Evolutionary conservation across 2,113 vertebrate genomes (phyloP).

Genomic region (Pelecanus crispus): DNA sequence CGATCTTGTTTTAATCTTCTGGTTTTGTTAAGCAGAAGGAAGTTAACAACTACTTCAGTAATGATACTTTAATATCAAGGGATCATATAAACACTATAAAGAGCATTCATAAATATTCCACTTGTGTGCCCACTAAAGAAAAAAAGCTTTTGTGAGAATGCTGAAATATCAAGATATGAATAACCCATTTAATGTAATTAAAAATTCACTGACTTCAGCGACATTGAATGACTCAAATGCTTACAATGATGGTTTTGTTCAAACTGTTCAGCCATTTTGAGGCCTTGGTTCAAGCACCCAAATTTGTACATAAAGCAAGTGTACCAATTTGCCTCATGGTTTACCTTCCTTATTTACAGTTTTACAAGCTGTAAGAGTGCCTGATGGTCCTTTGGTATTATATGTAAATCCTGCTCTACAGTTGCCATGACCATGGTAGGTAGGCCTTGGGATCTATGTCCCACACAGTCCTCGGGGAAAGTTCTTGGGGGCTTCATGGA

Average conservation of each 20-base stretch:
- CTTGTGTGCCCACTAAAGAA: background rate
- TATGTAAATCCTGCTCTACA: background rate
- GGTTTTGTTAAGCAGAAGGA: background rate
- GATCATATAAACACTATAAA: background rate
- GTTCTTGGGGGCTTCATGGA: background rate
- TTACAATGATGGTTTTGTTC: background rate
- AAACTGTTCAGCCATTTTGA: background rate
- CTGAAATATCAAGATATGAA: background rate
- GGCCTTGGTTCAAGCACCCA: background rate
- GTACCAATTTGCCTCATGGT: background rate
- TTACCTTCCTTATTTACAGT: background rate
- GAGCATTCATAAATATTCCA: background rate
- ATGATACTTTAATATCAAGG: background rate
- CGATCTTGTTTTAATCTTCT: background rate
- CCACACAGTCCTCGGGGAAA: background rate
- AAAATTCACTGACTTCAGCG: background rate
- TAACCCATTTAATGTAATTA: background rate
- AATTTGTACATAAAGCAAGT: background rate
- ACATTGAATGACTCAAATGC: accelerated
- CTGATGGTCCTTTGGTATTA: background rate
- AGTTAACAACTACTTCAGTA: background rate
- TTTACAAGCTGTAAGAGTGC: background rate
- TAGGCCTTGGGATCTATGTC: background rate
- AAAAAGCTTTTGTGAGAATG: background rate
- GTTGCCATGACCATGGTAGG: background rate